phyloP scores from a whole-genome alignment of 2,888 invertebrate species.

The Hemithea aestivaria region DNA sequence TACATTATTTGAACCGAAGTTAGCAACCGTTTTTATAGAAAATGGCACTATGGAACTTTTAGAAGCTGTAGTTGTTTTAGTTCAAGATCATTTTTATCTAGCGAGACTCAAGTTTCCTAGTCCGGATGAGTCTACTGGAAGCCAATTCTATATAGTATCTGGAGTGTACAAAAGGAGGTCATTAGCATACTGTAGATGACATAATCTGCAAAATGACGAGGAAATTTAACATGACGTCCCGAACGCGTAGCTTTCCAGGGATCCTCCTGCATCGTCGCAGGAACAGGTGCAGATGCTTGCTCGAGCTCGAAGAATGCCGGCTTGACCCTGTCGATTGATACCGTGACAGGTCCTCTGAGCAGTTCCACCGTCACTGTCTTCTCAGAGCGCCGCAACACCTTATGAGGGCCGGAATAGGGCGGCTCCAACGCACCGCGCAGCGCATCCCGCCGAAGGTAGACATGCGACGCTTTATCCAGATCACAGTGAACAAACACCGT shows the following conservation, averaged over 20 bases:
- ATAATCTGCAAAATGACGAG: slow-evolving; percentile 3
- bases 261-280: neutral
- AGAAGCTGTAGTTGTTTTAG: no score
- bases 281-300: no score
- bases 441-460: slow-evolving; percentile 16
- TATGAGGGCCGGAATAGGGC: slow-evolving; percentile 21
- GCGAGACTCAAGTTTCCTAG: no score
- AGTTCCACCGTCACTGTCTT: slow-evolving; percentile 4
- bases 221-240: slow-evolving; percentile 4
- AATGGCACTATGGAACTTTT: no score
- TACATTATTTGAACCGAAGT: no score
- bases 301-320: slow-evolving; percentile 8
- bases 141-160: no score
- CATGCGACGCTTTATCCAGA: slow-evolving; percentile 4
- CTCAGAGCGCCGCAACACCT: slow-evolving; percentile 3
- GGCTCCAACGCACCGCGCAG: slow-evolving; percentile 12
- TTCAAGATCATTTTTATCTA: no score
- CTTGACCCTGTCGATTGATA: slow-evolving; percentile 6
- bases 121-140: no score
- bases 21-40: no score
- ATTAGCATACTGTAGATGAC: no score
- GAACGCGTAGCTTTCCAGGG: slow-evolving; percentile 1
- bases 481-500: slow-evolving; percentile 10
- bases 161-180: no score
- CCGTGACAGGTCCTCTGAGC: slow-evolving; percentile 4